These are phyloP conservation scores for Catostylus mosaicus DNA, from an alignment of 30 jellyfish, hydroid and myxozoan genomes.

Conservation along the genomic window DNA sequence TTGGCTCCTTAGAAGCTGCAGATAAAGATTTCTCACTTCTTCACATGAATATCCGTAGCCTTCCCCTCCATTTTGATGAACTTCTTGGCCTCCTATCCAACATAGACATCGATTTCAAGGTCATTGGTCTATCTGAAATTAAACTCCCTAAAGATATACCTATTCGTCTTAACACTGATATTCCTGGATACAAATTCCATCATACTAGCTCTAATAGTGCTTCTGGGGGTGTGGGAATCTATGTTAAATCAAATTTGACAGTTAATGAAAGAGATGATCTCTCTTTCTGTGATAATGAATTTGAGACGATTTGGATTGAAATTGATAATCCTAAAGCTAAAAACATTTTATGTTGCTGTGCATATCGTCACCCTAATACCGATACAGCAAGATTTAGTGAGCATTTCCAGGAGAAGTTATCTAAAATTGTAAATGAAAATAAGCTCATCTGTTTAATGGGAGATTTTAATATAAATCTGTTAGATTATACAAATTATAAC, in stretches of 20 bases:
- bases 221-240: conserved; percentile 32
- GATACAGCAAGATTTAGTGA: conserved; percentile 26
- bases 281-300: background rate
- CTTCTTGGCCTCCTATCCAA: background rate
- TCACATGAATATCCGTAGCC: conserved; percentile 30
- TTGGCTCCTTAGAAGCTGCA: conserved; percentile 7
- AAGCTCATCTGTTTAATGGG: conserved; percentile 19
- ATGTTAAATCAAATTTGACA: conserved; percentile 2
- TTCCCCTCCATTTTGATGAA: background rate
- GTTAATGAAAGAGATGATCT: conserved; percentile 18
- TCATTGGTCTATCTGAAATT: conserved; percentile 5
- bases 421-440: conserved; percentile 1
- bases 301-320: conserved; percentile 30
- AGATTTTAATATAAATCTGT: conserved; percentile 25
- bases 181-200: conserved; percentile 30
- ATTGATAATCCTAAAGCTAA: conserved; percentile 3
- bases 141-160: background rate
- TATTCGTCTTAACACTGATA: conserved; percentile 34
- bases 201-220: conserved; percentile 7
- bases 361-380: conserved; percentile 34
- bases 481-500: background rate
- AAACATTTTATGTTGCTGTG: conserved; percentile 28
- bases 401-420: conserved; percentile 3
- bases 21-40: conserved; percentile 12
- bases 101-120: background rate